Conservation (phyloP, 2,888 invertebrate genomes). For the Stomorhina lunata region DNA sequence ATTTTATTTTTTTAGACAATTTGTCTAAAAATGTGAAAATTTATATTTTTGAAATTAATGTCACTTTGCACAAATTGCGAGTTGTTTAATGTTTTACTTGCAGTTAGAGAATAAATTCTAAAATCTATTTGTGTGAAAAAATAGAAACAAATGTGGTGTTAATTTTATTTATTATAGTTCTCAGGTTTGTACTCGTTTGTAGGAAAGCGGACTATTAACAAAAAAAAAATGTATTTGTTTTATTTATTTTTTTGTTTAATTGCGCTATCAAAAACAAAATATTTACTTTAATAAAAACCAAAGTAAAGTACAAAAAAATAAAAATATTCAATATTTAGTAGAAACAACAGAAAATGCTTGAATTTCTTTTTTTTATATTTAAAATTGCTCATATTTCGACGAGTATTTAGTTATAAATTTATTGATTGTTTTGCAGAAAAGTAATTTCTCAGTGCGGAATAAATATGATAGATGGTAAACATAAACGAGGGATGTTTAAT, state of each 20-base stretch:
- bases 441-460: slow-evolving; percentile 1
- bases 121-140: slow-evolving; percentile 40
- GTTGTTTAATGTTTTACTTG: slow-evolving; percentile 48
- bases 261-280: slow-evolving; percentile 56
- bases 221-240: slow-evolving; percentile 35
- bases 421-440: slow-evolving; percentile 19
- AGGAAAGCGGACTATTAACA: not conserved
- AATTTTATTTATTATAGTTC: slow-evolving; percentile 25
- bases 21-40: not conserved
- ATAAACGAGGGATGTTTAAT: slow-evolving; percentile 19
- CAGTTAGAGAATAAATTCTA: slow-evolving; percentile 47
- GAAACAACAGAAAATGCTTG: slow-evolving; percentile 52
- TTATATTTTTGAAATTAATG: not conserved
- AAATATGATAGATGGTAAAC: slow-evolving; percentile 4
- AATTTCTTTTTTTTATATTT: slow-evolving; percentile 16
- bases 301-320: not conserved
- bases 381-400: slow-evolving; percentile 38
- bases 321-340: not conserved
- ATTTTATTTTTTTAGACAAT: too few relatives aligned
- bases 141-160: slow-evolving; percentile 39
- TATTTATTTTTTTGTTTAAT: slow-evolving; percentile 5
- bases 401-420: slow-evolving; percentile 21
- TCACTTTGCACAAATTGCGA: slow-evolving; percentile 36
- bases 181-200: slow-evolving; percentile 8
- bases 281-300: slow-evolving; percentile 47